Conservation (phyloP, 2,888 invertebrate species). For the Noctua pronuba region DNA sequence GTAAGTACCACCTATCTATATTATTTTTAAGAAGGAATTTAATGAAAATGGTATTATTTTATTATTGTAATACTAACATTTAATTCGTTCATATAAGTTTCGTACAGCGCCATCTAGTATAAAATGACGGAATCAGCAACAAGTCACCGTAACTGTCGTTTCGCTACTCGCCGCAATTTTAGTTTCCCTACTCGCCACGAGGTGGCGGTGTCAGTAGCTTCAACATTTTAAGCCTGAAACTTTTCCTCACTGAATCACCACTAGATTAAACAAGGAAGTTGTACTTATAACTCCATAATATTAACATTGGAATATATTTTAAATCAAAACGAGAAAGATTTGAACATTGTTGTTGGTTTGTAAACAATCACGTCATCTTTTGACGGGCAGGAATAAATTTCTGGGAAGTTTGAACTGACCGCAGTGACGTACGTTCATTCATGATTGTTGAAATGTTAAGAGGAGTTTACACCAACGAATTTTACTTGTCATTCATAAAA, state of each 20-base stretch:
- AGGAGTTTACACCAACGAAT: neutral
- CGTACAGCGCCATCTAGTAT: slow-evolving; percentile 76
- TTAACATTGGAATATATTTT: slow-evolving; percentile 3
- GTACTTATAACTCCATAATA: neutral
- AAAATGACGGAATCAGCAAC: slow-evolving; percentile 24
- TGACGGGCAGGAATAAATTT: slow-evolving; percentile 7
- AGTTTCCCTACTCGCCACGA: slow-evolving; percentile 65
- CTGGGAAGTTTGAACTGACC: slow-evolving; percentile 46
- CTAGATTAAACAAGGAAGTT: slow-evolving; percentile 29
- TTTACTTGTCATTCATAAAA: slow-evolving; percentile 7
- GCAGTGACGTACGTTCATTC: slow-evolving; percentile 56
- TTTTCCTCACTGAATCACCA: slow-evolving; percentile 23
- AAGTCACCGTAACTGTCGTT: slow-evolving; percentile 52
- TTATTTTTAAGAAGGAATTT: neutral
- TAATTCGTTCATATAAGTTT: slow-evolving; percentile 49
- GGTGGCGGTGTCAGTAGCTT: slow-evolving; percentile 55
- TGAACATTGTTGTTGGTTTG: slow-evolving; percentile 26
- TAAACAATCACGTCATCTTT: slow-evolving; percentile 31
- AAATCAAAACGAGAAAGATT: neutral
- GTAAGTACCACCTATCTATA: slow-evolving; percentile 34
- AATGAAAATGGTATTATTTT: neutral
- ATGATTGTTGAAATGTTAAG: neutral
- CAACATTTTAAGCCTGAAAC: neutral
- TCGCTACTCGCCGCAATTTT: slow-evolving; percentile 56
- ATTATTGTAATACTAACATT: neutral